These are phyloP conservation scores for Istiophorus platypterus DNA, from an alignment of 2,113 vertebrate species.

Conservation along the genomic window DNA sequence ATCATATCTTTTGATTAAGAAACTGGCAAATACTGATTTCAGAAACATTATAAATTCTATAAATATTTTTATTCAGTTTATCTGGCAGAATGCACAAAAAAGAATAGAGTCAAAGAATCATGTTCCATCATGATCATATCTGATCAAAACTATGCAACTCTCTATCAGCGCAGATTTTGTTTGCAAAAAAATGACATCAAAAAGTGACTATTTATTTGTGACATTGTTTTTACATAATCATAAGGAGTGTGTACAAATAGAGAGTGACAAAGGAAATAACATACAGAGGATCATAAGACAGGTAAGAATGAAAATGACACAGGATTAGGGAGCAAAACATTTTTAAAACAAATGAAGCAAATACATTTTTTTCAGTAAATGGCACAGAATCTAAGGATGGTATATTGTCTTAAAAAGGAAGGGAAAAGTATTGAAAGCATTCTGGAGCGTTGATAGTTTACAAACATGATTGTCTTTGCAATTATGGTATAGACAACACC, in stretches of 20 bases:
- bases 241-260: slow-evolving; percentile 58
- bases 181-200: slow-evolving; percentile 56
- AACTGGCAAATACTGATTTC: not conserved
- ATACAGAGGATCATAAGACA: slow-evolving; percentile 54
- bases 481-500: slow-evolving; percentile 67
- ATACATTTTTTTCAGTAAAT: slow-evolving; percentile 53
- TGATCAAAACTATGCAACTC: slow-evolving; percentile 53
- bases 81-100: slow-evolving; percentile 79
- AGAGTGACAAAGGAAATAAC: slow-evolving; percentile 41
- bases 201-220: slow-evolving; percentile 52
- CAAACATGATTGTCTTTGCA: slow-evolving; percentile 73
- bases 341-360: slow-evolving; percentile 51
- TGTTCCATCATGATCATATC: slow-evolving; percentile 57
- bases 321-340: slow-evolving; percentile 41
- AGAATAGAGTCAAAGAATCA: slow-evolving; percentile 63
- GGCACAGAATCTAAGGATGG: slow-evolving; percentile 36
- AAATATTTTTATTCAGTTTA: slow-evolving; percentile 81
- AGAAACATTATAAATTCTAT: slow-evolving; percentile 29
- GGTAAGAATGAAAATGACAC: slow-evolving; percentile 36
- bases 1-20: not conserved
- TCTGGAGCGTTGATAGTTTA: slow-evolving; percentile 68
- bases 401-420: slow-evolving; percentile 48
- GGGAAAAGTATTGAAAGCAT: slow-evolving; percentile 63
- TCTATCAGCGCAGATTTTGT: slow-evolving; percentile 53
- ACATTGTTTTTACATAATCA: slow-evolving; percentile 37